A percentile compares a stretch with the other conserved stretches of the same genome.
These are phyloP conservation scores for Pangasianodon hypophthalmus DNA, from an alignment of 2,113 vertebrate species.

Conservation along the genomic window DNA sequence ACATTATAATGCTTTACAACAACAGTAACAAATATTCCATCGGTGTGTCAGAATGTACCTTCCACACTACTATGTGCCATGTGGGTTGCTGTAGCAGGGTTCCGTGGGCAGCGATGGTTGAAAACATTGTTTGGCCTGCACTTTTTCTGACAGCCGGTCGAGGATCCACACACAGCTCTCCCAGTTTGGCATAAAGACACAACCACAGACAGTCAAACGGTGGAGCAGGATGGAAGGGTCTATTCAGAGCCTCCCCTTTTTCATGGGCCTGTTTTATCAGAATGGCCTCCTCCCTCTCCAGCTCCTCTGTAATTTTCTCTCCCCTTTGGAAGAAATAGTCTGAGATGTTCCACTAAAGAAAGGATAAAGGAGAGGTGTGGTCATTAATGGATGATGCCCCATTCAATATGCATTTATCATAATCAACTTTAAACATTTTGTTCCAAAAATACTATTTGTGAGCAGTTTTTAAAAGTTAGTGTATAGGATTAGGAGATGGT, in stretches of 20 bases:
- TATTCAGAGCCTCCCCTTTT: slow-evolving; percentile 84
- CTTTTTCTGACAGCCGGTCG: slow-evolving; percentile 96
- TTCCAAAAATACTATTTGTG: neutral
- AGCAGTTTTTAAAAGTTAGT: neutral
- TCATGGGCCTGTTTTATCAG: slow-evolving; percentile 90
- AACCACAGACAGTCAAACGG: slow-evolving; percentile 98
- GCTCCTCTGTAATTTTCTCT: slow-evolving; percentile 91
- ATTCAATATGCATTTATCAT: neutral
- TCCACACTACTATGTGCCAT: slow-evolving; percentile 97
- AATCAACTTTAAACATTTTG: neutral
- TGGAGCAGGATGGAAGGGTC: slow-evolving; percentile 94
- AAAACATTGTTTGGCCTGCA: slow-evolving; percentile 94
- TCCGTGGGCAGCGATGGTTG: slow-evolving; percentile 94
- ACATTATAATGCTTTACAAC: neutral
- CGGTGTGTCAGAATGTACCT: slow-evolving; percentile 65
- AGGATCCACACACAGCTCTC: slow-evolving; percentile 93
- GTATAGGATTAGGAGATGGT: neutral
- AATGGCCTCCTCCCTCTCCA: slow-evolving; percentile 87
- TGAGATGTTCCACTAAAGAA: slow-evolving; percentile 96
- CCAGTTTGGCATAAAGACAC: slow-evolving; percentile 93
- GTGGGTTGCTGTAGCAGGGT: slow-evolving; percentile 93
- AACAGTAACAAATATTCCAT: neutral
- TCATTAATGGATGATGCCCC: neutral
- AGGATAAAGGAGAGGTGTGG: slow-evolving; percentile 28
- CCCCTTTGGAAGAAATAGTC: slow-evolving; percentile 99